phyloP scores from a whole-genome alignment of 1,140 invertebrate species.

The Matsumurasca onukii region DNA sequence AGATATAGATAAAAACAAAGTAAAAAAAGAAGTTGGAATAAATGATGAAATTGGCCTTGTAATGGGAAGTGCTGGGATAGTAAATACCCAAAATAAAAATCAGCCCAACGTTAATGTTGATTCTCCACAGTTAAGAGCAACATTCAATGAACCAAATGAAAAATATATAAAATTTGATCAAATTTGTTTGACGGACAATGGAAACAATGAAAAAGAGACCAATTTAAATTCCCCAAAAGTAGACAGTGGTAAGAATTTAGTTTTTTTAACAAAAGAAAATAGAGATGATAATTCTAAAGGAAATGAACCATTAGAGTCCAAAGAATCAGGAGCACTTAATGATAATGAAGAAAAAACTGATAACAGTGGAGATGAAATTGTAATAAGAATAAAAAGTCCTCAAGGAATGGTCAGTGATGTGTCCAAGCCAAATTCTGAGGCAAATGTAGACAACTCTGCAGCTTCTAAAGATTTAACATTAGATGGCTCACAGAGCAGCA shows the following conservation, averaged over 20 bases:
- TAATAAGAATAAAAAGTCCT: conserved; percentile 18
- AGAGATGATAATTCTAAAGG: too few species aligned
- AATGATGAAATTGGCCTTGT: background rate
- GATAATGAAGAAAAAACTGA: background rate
- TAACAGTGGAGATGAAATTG: background rate
- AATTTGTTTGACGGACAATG: background rate
- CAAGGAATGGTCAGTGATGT: conserved; percentile 16
- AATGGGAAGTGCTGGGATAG: background rate
- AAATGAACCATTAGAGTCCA: background rate
- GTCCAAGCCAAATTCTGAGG: too few species aligned
- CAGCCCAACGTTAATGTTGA: background rate
- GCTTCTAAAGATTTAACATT: too few species aligned
- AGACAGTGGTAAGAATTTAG: background rate
- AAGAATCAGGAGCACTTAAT: background rate
- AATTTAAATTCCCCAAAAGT: background rate
- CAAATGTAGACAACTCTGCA: too few species aligned
- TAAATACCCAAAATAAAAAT: background rate
- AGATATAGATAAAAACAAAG: conserved; percentile 21
- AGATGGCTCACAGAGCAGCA: too few species aligned
- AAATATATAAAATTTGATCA: background rate
- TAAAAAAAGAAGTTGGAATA: conserved; percentile 12
- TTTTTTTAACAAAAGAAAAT: background rate
- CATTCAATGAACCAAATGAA: background rate
- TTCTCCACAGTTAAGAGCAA: background rate
- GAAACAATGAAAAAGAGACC: background rate